Conservation (phyloP, 2,888 invertebrate genomes). For the Carterocephalus palaemon region DNA sequence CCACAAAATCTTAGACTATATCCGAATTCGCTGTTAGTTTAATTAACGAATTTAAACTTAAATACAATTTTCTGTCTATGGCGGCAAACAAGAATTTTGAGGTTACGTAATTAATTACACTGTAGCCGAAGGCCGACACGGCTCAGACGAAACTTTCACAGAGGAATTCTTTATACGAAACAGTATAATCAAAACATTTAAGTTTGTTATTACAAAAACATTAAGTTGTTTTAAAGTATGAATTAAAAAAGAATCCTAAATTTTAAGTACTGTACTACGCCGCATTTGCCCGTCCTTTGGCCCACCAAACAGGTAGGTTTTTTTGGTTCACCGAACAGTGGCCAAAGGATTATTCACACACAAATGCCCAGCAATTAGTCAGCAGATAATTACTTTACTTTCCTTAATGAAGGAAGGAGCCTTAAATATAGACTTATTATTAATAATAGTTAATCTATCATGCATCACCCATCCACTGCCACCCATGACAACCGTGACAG, state of each 20-base stretch:
- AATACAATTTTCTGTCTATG: conserved; percentile 2
- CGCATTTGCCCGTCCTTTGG: too few species aligned
- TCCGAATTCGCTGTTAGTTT: not conserved
- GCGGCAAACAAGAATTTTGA: conserved; percentile 12
- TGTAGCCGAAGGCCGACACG: not conserved
- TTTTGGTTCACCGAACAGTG: too few species aligned
- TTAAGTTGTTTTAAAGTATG: not conserved
- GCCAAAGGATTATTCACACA: too few species aligned
- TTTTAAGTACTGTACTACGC: not conserved
- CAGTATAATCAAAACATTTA: too few species aligned
- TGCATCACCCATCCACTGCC: too few species aligned
- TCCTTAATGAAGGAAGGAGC: too few species aligned
- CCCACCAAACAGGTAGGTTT: too few species aligned
- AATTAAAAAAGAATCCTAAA: not conserved
- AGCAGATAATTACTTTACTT: too few species aligned
- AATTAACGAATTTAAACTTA: conserved; percentile 2
- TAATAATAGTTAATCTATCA: too few species aligned
- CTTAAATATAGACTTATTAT: too few species aligned
- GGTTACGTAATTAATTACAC: conserved; percentile 16
- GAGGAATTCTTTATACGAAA: conserved; percentile 3
- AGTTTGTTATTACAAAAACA: not conserved
- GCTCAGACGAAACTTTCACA: not conserved
- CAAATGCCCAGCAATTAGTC: too few species aligned
- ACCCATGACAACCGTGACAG: too few species aligned
- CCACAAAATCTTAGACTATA: not conserved